Conservation (phyloP, 2,888 invertebrate species). For the Yponomeuta plumbellus region DNA sequence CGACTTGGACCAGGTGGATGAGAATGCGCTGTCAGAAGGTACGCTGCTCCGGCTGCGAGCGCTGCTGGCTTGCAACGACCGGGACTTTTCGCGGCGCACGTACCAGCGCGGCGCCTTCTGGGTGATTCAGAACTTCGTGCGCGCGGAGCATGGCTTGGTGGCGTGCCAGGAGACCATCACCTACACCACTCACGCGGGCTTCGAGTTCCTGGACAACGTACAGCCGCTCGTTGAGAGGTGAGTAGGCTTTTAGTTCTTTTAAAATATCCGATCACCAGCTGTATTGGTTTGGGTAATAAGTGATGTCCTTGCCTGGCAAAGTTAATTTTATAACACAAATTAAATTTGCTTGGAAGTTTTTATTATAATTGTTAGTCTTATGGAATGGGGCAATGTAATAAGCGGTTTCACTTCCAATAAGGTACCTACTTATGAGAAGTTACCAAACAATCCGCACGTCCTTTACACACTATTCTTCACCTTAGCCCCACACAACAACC, state of each 20-base stretch:
- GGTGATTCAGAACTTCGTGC: slow-evolving; percentile 92
- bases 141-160: slow-evolving; percentile 80
- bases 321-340: too few relatives aligned
- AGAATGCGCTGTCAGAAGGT: slow-evolving; percentile 52
- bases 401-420: background rate
- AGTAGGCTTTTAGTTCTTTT: slow-evolving; percentile 30
- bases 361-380: too few relatives aligned
- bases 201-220: slow-evolving; percentile 93
- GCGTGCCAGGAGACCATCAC: slow-evolving; percentile 91
- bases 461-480: background rate
- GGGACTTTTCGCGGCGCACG: slow-evolving; percentile 75
- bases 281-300: too few relatives aligned
- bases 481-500: background rate
- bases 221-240: slow-evolving; percentile 86
- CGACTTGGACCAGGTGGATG: slow-evolving; percentile 55
- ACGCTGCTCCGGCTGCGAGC: slow-evolving; percentile 58
- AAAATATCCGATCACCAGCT: background rate
- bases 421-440: background rate
- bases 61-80: slow-evolving; percentile 80
- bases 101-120: slow-evolving; percentile 88
- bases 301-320: background rate
- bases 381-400: too few relatives aligned
- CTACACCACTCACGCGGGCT: slow-evolving; percentile 94
- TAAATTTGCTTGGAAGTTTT: too few relatives aligned
- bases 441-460: background rate